Conservation (phyloP, 2,797 vertebrate species). For the Natrix natrix region DNA sequence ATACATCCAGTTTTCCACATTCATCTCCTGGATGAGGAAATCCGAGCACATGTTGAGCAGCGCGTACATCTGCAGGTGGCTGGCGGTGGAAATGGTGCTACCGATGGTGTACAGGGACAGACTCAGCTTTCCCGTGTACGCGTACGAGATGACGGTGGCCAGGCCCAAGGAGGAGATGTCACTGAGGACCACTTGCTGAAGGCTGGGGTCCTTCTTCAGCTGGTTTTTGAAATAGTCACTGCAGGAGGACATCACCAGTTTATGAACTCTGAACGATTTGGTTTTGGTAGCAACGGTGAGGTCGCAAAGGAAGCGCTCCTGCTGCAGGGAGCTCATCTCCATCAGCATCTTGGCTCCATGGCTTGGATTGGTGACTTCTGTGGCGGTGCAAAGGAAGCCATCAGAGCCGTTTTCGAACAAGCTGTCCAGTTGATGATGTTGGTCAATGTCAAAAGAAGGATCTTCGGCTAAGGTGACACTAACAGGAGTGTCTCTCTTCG, state of each 20-base stretch:
- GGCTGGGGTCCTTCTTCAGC: slow-evolving; percentile 78
- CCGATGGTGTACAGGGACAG: slow-evolving; percentile 86
- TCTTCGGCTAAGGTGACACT: slow-evolving; percentile 66
- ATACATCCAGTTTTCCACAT: slow-evolving; percentile 82
- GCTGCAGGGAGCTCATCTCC: slow-evolving; percentile 82
- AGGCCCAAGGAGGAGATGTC: slow-evolving; percentile 78
- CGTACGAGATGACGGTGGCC: slow-evolving; percentile 79
- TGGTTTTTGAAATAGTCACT: slow-evolving; percentile 81
- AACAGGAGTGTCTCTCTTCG: slow-evolving; percentile 36
- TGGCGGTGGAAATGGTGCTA: slow-evolving; percentile 79
- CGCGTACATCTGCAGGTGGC: slow-evolving; percentile 77
- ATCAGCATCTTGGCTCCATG: slow-evolving; percentile 79
- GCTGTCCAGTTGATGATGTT: slow-evolving; percentile 76
- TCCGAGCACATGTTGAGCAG: slow-evolving; percentile 82
- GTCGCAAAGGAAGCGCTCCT: slow-evolving; percentile 82
- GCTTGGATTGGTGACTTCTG: slow-evolving; percentile 71
- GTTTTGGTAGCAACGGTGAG: slow-evolving; percentile 82
- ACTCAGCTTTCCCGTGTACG: slow-evolving; percentile 82
- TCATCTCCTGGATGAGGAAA: slow-evolving; percentile 81
- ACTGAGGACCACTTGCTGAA: slow-evolving; percentile 79
- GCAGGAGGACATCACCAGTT: slow-evolving; percentile 80
- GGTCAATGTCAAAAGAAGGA: slow-evolving; percentile 74
- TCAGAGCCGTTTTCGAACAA: slow-evolving; percentile 72
- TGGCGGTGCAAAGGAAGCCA: slow-evolving; percentile 70
- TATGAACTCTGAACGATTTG: slow-evolving; percentile 83